Conservation (phyloP, 2,888 invertebrate genomes). For the Teinopalpus imperialis region DNA sequence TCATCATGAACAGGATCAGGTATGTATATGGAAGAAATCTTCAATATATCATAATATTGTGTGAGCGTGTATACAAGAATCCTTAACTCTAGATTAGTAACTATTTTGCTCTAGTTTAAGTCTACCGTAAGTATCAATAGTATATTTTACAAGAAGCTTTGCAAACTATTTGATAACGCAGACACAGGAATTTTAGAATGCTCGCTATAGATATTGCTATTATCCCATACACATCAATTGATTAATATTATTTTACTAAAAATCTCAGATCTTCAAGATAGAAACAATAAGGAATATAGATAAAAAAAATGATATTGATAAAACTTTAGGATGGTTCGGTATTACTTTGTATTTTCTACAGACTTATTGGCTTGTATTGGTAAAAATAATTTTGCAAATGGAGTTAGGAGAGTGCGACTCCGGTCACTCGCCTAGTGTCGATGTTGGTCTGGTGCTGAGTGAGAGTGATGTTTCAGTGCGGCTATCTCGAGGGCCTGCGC, state of each 20-base stretch:
- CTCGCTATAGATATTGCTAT: constrained; percentile 20
- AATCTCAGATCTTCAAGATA: neutral
- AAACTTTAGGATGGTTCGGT: neutral
- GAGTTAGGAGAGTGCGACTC: constrained; percentile 32
- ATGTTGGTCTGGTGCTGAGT: constrained; percentile 63
- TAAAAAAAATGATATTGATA: too few relatives aligned
- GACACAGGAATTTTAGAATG: constrained; percentile 10
- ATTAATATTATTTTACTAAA: constrained; percentile 19
- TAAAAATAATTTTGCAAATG: constrained; percentile 1
- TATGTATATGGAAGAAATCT: constrained; percentile 47
- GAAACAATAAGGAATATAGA: too few relatives aligned
- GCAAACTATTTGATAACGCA: constrained; percentile 11
- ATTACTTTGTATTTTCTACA: neutral
- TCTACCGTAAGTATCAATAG: constrained; percentile 18
- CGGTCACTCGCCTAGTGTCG: constrained; percentile 37
- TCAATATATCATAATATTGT: neutral
- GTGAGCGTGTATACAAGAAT: constrained; percentile 1
- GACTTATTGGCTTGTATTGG: constrained; percentile 14
- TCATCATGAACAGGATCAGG: constrained; percentile 60
- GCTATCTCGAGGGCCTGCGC: constrained; percentile 96
- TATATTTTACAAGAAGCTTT: constrained; percentile 14
- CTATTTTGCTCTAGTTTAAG: constrained; percentile 17
- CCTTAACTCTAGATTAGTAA: constrained; percentile 1
- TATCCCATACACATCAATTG: constrained; percentile 28
- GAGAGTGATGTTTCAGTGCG: constrained; percentile 89